Evolutionary conservation across 2,888 invertebrate genomes (phyloP).

Genomic region (Cecidostiba fungosa): DNA sequence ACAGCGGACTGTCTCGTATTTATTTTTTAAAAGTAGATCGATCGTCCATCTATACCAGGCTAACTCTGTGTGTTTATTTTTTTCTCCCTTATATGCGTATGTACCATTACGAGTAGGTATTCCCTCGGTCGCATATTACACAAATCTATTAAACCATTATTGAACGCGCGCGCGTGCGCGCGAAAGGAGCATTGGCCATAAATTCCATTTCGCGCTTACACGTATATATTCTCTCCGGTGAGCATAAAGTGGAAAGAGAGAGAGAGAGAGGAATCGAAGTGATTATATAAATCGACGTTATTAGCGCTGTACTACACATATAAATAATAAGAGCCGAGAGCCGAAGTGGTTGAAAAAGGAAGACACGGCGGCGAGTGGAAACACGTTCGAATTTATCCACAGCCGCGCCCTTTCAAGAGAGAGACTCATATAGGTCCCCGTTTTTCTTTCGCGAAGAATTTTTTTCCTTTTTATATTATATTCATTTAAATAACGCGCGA

Average conservation of each 20-base stretch:
- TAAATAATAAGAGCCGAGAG: not conserved
- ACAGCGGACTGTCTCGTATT: too few species aligned
- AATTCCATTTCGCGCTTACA: not conserved
- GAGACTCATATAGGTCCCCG: too few species aligned
- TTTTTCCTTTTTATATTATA: not conserved
- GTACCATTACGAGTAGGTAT: too few species aligned
- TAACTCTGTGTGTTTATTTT: too few species aligned
- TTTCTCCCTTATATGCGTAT: too few species aligned
- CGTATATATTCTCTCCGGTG: not conserved
- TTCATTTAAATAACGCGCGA: too few species aligned
- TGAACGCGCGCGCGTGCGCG: not conserved
- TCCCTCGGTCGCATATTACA: too few species aligned
- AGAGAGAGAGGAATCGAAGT: not conserved
- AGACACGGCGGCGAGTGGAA: not conserved
- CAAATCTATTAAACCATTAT: not conserved
- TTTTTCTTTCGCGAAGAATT: not conserved
- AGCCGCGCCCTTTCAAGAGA: not conserved
- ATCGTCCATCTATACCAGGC: too few species aligned
- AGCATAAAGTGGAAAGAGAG: not conserved
- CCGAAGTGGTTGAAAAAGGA: not conserved
- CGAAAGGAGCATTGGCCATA: not conserved
- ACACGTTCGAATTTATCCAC: not conserved
- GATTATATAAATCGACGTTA: slow-evolving; percentile 12
- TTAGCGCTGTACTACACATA: not conserved
- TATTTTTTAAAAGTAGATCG: too few species aligned